Conservation (phyloP, 2,113 vertebrate species). For the Panurus biarmicus region DNA sequence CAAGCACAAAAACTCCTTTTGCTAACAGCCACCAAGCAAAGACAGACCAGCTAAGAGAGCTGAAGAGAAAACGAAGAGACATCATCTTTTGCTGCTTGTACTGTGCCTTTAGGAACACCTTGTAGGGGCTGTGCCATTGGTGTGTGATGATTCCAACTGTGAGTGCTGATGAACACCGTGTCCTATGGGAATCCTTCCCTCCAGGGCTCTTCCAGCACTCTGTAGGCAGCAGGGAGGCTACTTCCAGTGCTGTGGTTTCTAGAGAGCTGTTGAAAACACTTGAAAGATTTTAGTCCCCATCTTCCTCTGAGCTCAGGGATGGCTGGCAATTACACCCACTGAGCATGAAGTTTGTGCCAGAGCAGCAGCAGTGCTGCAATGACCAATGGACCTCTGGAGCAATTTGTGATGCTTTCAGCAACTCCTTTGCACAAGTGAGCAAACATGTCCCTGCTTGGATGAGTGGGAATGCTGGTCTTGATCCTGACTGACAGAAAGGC, state of each 20-base stretch:
- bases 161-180: not conserved
- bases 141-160: not conserved
- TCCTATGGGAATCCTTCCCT: not conserved
- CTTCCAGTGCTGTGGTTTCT: not conserved
- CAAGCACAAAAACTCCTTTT: not conserved
- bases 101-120: not conserved
- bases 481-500: not conserved
- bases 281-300: not conserved
- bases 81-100: not conserved
- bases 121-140: not conserved
- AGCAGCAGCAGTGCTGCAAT: not conserved
- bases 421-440: not conserved
- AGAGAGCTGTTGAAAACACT: not conserved
- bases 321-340: not conserved
- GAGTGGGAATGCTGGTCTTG: not conserved
- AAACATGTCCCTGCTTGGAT: fast-evolving
- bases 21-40: not conserved
- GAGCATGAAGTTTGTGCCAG: not conserved
- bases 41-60: not conserved
- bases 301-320: not conserved
- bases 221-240: not conserved
- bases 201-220: not conserved
- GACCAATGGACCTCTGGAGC: not conserved
- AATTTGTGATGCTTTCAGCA: not conserved
- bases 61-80: not conserved